These are phyloP conservation scores for Okamejei kenojei DNA, from an alignment of 2,797 vertebrate species.

Conservation along the genomic window DNA sequence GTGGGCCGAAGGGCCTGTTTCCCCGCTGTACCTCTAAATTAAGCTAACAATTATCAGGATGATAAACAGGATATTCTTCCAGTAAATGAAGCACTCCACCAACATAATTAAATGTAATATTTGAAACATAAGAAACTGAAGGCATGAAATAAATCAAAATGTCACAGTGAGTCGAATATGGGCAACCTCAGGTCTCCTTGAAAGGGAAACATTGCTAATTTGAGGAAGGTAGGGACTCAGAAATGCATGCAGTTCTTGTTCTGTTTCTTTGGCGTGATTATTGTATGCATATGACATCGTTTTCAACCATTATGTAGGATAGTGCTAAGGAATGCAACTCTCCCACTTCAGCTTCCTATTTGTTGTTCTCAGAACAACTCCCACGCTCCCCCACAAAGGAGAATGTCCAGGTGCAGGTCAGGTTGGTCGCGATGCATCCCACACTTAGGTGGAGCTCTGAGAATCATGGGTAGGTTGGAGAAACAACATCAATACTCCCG, in stretches of 20 bases:
- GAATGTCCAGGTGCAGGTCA: background rate
- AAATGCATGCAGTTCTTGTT: background rate
- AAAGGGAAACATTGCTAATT: background rate
- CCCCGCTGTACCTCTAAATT: too few relatives aligned
- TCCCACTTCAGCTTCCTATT: background rate
- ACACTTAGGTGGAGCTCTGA: background rate
- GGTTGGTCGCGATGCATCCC: background rate
- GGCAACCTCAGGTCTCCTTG: background rate
- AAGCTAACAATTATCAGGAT: background rate
- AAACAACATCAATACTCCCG: too few relatives aligned
- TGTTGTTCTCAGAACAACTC: background rate
- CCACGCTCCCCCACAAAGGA: background rate
- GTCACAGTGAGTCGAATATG: conserved; percentile 8
- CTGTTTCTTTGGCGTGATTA: background rate
- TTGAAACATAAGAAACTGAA: background rate
- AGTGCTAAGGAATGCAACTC: background rate
- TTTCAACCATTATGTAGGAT: background rate
- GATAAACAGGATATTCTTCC: background rate
- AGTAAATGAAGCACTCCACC: too few relatives aligned
- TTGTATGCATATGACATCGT: background rate
- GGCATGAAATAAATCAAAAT: background rate
- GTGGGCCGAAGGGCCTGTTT: too few relatives aligned
- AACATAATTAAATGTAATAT: background rate
- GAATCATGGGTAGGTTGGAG: background rate
- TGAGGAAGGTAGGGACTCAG: background rate